Percentiles rank a stretch among this genome's conserved stretches.
These are phyloP conservation scores for Gopherus flavomarginatus DNA, from an alignment of 2,113 vertebrate species.

Conservation along the genomic window DNA sequence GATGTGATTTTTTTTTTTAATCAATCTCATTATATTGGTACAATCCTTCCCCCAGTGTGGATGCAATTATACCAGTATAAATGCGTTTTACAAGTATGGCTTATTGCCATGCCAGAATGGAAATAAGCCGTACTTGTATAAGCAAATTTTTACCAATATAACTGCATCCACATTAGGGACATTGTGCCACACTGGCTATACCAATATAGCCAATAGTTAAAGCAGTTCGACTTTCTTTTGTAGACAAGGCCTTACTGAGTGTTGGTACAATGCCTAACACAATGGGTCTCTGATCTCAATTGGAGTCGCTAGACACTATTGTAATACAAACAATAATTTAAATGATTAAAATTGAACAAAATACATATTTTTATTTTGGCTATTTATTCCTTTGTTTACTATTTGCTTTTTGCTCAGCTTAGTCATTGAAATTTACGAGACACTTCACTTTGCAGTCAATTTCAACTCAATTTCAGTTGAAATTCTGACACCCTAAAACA, in stretches of 20 bases:
- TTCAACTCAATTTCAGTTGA: background rate
- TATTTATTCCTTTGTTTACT: background rate
- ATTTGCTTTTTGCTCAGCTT: background rate
- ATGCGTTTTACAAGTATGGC: background rate
- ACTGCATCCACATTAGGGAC: background rate
- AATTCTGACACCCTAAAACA: background rate
- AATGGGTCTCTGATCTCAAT: background rate
- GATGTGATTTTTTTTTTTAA: background rate
- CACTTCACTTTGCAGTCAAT: background rate
- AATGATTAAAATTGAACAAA: background rate
- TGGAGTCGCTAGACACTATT: background rate
- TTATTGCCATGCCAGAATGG: too few relatives aligned
- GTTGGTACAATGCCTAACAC: background rate
- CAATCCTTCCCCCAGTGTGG: too few relatives aligned
- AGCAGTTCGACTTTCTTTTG: background rate
- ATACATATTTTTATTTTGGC: background rate
- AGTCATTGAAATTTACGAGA: background rate
- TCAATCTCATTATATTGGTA: rapidly evolving
- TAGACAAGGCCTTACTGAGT: background rate
- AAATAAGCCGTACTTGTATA: background rate
- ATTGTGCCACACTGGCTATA: background rate
- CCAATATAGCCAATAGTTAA: background rate
- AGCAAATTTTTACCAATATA: background rate
- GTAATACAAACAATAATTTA: background rate
- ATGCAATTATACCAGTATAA: background rate